Base-by-base conservation (phyloP, 1,140 invertebrate species). In the Colletes latitarsis region DNA sequence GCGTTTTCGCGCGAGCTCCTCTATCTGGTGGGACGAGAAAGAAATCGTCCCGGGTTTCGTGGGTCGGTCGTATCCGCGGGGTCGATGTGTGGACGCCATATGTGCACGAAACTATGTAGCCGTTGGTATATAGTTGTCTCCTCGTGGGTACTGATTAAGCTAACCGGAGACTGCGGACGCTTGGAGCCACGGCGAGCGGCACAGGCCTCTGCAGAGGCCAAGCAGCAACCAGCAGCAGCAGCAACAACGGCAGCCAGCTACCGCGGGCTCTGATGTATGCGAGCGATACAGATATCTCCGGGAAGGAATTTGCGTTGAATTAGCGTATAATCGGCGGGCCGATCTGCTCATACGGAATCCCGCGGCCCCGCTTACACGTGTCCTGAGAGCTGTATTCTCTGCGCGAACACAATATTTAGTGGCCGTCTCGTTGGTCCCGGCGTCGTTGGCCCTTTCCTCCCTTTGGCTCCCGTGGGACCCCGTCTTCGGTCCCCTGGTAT, bases 261-360 rank as follows among this genome's bases (percentile, higher is more conserved):
- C 88, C 84, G 88, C 87, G 82, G 82, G 64, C 83, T 81, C 89
- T 90, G 91, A 92, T 92, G 90, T 90, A 91, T 90, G 89, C 88
- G 81, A 88, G 88, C 91, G 91, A 93, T 93, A 93, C 92, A 92
- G 92, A 92, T 93, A 92, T 92, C 90, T 90, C 86, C 77, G 84
- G 81, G 87, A 88, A 91, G 89, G 92, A 93, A 93, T 93, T 93
- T 90, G 90, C 92, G 92, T 92, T 92, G 92, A 93, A 93, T 93
- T 92, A 93, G 92, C 92, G 92, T 92, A 92, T 92, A 92, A 93
- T 93, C 92, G 92, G 86, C 81, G 89, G 88, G 87, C 89, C 92
- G 91, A 93, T 93, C 91, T 92, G 89, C 87, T 85, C 88, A 91
- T 91, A 90, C 90, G 90, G 91, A 92, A 93, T 92, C 91, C 89